A percentile compares a stretch with the other conserved stretches of the same genome.
phyloP scores from a whole-genome alignment of 2,113 vertebrate species.

The Sterrhoptilus dennistouni region DNA sequence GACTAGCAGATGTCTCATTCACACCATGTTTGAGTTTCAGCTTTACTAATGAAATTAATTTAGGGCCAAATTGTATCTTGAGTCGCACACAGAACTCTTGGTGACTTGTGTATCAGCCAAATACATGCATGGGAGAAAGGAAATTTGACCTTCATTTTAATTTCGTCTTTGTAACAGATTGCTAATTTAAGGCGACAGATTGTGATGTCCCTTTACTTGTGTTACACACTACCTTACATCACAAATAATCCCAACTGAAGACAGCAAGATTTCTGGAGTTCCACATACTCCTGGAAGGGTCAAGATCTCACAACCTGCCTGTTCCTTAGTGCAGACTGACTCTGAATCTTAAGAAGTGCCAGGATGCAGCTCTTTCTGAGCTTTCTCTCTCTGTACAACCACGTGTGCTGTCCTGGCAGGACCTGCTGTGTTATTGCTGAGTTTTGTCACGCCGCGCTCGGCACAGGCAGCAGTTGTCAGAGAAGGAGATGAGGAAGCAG shows the following conservation, averaged over 20 bases:
- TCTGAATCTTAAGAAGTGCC: not conserved
- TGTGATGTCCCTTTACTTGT: not conserved
- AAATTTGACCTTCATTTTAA: conserved; percentile 51
- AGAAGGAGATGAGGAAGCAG: not conserved
- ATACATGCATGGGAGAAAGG: not conserved
- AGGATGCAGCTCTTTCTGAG: not conserved
- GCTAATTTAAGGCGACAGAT: conserved; percentile 45
- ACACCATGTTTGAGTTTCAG: conserved; percentile 67
- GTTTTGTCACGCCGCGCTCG: rapidly evolving
- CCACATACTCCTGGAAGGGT: not conserved
- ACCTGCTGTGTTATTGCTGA: not conserved
- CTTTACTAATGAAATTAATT: conserved; percentile 67
- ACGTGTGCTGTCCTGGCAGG: not conserved
- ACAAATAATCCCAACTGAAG: conserved; percentile 9
- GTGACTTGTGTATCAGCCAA: conserved; percentile 47
- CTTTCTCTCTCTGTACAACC: not conserved
- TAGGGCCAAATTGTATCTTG: conserved; percentile 61
- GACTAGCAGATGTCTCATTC: conserved; percentile 69
- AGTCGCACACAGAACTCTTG: conserved; percentile 30
- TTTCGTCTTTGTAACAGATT: conserved; percentile 35
- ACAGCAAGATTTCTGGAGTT: not conserved
- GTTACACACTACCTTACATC: not conserved
- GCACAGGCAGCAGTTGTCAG: not conserved
- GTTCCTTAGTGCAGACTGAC: not conserved
- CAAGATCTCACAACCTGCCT: not conserved